A percentile compares a stretch with the other conserved stretches of the same genome.
phyloP scores from a whole-genome alignment of 2,888 invertebrate genomes.

The Mesochorus sp. region DNA sequence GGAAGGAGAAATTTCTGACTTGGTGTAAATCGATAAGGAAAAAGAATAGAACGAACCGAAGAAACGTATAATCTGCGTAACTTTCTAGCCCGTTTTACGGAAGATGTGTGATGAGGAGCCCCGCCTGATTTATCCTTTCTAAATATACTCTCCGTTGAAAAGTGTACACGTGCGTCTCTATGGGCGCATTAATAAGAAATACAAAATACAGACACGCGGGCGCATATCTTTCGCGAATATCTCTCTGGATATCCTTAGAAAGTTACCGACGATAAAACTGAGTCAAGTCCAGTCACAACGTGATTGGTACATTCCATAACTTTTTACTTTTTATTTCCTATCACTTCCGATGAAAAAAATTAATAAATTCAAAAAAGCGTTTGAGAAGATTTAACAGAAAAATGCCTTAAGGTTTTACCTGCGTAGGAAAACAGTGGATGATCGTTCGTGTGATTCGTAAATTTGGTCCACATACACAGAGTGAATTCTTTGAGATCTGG shows the following conservation, averaged over 20 bases:
- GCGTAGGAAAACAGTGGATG: slow-evolving; percentile 93
- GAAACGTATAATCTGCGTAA: slow-evolving; percentile 25
- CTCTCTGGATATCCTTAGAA: slow-evolving; percentile 47
- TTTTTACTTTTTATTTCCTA: background rate
- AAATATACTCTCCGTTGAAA: slow-evolving; percentile 17
- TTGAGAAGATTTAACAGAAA: no score
- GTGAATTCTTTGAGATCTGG: slow-evolving; percentile 93
- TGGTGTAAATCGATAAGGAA: background rate
- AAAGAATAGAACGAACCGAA: slow-evolving; percentile 3
- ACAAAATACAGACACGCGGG: slow-evolving; percentile 26
- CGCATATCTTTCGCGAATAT: slow-evolving; percentile 49
- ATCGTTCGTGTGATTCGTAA: slow-evolving; percentile 91
- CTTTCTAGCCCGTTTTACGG: slow-evolving; percentile 52
- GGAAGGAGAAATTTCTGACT: background rate
- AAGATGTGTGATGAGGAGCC: slow-evolving; percentile 32
- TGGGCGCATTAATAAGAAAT: slow-evolving; percentile 6
- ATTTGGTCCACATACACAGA: slow-evolving; percentile 92
- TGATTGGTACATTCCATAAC: background rate
- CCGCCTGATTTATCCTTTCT: slow-evolving; percentile 55
- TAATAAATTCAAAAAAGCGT: background rate
- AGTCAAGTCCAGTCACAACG: slow-evolving; percentile 6
- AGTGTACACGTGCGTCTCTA: slow-evolving; percentile 24
- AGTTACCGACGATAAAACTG: slow-evolving; percentile 41
- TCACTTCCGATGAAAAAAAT: background rate
- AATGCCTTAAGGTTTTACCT: no score